phyloP scores from a whole-genome alignment of 2,113 vertebrate genomes.

The Tragelaphus scriptus region DNA sequence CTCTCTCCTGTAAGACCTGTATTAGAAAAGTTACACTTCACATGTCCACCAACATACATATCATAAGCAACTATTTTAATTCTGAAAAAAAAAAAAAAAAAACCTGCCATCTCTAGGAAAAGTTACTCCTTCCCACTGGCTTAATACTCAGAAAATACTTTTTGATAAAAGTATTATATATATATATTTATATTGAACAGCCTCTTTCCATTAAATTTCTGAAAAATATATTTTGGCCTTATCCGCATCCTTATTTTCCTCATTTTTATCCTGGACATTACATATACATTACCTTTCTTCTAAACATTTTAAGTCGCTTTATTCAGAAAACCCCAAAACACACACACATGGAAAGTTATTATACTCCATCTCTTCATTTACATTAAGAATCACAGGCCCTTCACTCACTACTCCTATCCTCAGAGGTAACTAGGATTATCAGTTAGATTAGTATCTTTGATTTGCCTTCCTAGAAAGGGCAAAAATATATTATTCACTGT shows the following conservation, averaged over 20 bases:
- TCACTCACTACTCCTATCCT: neutral
- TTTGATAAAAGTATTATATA: neutral
- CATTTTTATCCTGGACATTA: neutral
- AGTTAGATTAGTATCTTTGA: neutral
- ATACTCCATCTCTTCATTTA: neutral
- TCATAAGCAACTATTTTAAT: neutral
- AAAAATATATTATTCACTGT: neutral
- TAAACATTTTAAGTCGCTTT: neutral
- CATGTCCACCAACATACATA: neutral
- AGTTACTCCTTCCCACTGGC: neutral
- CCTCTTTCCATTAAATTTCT: neutral
- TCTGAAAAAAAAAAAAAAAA: neutral
- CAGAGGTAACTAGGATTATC: neutral
- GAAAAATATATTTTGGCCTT: neutral
- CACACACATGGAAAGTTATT: neutral
- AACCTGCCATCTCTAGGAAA: neutral
- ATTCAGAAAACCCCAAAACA: neutral
- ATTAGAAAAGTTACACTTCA: neutral
- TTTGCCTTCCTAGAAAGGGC: neutral
- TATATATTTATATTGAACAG: neutral
- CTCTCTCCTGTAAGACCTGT: slow-evolving; percentile 87
- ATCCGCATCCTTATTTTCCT: neutral
- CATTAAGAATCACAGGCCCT: neutral
- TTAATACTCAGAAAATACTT: neutral
- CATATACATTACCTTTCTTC: neutral